Conservation (phyloP, 2,797 vertebrate species). For the Eospalax fontanierii region DNA sequence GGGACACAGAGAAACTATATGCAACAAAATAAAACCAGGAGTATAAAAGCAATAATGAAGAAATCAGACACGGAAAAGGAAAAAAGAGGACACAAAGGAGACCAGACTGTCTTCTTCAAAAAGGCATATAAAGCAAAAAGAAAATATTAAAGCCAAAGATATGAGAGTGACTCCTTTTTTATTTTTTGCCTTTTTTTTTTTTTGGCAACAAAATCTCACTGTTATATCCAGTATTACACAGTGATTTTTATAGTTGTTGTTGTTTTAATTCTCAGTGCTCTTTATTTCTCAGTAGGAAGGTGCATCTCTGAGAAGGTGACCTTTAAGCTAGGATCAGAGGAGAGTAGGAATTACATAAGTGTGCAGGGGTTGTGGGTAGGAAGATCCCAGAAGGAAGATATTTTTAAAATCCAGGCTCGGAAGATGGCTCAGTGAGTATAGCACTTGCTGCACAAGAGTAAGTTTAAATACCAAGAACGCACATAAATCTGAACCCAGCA, state of each 20-base stretch:
- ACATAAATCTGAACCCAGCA: neutral
- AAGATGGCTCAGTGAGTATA: neutral
- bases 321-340: neutral
- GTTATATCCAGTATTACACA: neutral
- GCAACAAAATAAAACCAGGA: conserved; percentile 31
- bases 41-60: conserved; percentile 50
- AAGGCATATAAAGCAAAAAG: conserved; percentile 4
- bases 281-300: neutral
- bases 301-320: neutral
- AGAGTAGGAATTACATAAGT: neutral
- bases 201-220: neutral
- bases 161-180: neutral
- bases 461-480: neutral
- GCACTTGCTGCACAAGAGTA: neutral
- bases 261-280: neutral
- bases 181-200: neutral
- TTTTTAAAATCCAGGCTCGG: neutral
- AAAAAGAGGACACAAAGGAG: neutral
- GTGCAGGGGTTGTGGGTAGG: neutral
- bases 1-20: conserved; percentile 46
- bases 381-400: neutral
- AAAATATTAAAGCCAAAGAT: neutral
- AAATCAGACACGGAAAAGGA: neutral
- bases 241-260: neutral
- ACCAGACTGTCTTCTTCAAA: neutral